Conservation (phyloP, 2,797 vertebrate species). For the Anolis apletophallus region DNA sequence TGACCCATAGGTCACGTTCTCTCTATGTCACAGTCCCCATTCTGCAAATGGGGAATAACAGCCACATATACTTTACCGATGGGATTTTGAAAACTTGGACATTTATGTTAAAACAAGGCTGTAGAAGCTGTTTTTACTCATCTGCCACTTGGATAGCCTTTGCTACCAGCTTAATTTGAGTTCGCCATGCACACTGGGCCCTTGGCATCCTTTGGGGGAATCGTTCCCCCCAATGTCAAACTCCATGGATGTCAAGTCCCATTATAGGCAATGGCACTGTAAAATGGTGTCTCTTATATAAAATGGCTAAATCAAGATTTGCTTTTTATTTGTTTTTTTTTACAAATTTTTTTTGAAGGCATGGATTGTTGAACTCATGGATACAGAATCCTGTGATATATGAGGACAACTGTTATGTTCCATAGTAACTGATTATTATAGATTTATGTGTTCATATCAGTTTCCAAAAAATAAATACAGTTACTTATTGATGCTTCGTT, state of each 20-base stretch:
- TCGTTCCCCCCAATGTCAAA: no score
- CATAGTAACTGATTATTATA: background rate
- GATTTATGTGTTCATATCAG: background rate
- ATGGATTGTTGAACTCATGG: no score
- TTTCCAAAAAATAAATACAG: background rate
- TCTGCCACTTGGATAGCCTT: background rate
- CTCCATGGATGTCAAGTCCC: no score
- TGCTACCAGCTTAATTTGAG: background rate
- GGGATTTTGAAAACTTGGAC: background rate
- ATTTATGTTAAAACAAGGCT: background rate
- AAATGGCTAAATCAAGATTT: no score
- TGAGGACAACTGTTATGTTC: no score
- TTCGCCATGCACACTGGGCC: background rate
- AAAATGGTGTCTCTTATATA: no score
- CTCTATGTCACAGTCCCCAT: constrained; percentile 8
- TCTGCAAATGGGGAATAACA: background rate
- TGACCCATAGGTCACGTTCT: background rate
- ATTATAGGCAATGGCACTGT: no score
- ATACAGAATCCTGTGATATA: no score
- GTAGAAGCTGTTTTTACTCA: background rate
- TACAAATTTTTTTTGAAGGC: no score
- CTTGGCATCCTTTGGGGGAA: no score
- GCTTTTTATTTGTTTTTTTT: no score
- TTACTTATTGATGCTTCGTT: background rate
- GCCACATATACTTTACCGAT: background rate